phyloP scores from a whole-genome alignment of 2,888 invertebrate species.

The Leptarthrus brevirostris region DNA sequence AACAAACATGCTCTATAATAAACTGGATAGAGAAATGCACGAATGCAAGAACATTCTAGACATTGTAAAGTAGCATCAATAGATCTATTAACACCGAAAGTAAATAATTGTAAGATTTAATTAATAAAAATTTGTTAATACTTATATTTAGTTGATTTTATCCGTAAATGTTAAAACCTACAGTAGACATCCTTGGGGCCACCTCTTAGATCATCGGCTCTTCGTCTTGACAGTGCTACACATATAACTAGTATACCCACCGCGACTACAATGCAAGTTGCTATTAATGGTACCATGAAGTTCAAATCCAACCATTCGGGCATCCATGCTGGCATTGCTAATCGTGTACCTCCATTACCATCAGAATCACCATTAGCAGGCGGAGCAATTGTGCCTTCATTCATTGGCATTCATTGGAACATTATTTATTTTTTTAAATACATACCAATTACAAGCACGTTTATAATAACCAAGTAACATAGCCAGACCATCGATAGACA shows the following conservation, averaged over 20 bases:
- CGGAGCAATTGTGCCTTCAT: constrained; percentile 83
- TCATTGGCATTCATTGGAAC: constrained; percentile 4
- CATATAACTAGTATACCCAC: constrained; percentile 92
- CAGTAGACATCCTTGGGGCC: constrained; percentile 82
- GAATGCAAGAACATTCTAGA: constrained; percentile 39
- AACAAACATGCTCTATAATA: constrained; percentile 53
- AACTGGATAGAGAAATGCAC: constrained; percentile 5
- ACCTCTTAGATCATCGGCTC: constrained; percentile 82
- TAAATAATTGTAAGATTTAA: constrained; percentile 50
- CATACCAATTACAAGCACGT: constrained; percentile 8
- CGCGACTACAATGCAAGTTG: constrained; percentile 89
- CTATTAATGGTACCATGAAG: constrained; percentile 89
- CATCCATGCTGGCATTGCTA: constrained; percentile 78
- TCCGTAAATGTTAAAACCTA: constrained; percentile 69
- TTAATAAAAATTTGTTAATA: constrained; percentile 47
- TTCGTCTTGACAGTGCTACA: constrained; percentile 85
- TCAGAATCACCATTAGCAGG: constrained; percentile 71
- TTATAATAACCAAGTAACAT: constrained; percentile 21
- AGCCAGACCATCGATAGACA: constrained; percentile 33
- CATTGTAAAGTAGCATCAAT: constrained; percentile 33
- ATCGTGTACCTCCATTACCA: constrained; percentile 67
- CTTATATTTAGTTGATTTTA: constrained; percentile 49
- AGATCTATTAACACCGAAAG: constrained; percentile 51
- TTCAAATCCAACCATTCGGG: constrained; percentile 90
- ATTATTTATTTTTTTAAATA: too few species aligned